These are phyloP conservation scores for Callosobruchus maculatus DNA, from an alignment of 2,888 invertebrate species.

Conservation along the genomic window DNA sequence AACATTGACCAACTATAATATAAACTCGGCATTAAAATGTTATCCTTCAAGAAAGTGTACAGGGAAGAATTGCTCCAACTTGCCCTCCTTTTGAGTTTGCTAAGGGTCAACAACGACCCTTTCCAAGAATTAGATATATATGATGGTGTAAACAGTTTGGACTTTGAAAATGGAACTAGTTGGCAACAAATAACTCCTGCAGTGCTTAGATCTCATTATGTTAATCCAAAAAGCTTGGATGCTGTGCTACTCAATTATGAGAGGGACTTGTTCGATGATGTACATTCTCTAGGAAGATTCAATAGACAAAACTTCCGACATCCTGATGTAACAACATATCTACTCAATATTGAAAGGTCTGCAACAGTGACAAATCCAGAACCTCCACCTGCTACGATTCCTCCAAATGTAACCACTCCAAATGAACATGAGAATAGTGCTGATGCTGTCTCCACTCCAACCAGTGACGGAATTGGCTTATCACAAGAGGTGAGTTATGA, in stretches of 20 bases:
- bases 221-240: constrained; percentile 71
- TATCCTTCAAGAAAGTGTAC: constrained; percentile 78
- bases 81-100: constrained; percentile 74
- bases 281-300: constrained; percentile 67
- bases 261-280: constrained; percentile 67
- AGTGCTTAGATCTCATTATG: constrained; percentile 58
- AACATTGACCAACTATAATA: not conserved
- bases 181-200: constrained; percentile 61
- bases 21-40: constrained; percentile 52
- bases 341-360: constrained; percentile 56
- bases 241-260: constrained; percentile 68
- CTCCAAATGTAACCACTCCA: constrained; percentile 13
- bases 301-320: constrained; percentile 53
- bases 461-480: constrained; percentile 15
- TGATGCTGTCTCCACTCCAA: constrained; percentile 23
- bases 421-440: constrained; percentile 23
- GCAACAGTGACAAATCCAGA: constrained; percentile 26
- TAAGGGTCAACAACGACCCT: constrained; percentile 72
- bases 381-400: constrained; percentile 14
- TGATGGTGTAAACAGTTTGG: constrained; percentile 42
- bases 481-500: constrained; percentile 40
- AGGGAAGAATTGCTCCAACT: constrained; percentile 78
- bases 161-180: constrained; percentile 66
- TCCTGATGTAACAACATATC: constrained; percentile 58
- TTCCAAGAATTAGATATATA: constrained; percentile 57